Evolutionary conservation across 2,113 vertebrate genomes (phyloP), one percentile per base, ranked within the genome.

Genomic region (Syngnathus typhle): DNA sequence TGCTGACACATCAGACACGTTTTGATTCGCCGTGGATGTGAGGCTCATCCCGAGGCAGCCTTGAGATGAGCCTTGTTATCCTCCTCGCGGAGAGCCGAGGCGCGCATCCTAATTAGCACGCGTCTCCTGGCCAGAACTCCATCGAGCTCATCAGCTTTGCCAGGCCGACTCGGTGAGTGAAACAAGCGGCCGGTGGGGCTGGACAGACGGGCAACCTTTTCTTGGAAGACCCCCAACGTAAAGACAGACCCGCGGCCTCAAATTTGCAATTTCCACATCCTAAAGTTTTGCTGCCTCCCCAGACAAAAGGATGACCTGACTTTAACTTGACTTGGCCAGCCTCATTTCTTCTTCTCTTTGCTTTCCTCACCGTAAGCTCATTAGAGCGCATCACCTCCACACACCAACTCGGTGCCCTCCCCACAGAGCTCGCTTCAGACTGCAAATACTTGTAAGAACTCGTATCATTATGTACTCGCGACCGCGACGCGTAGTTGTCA

Each of bases 101-200:
- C 81, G 71, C 60, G 23, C 44, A 71, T 74, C 78, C 83, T 87
- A 87, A 89, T 89, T 89, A 89, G 78, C 83, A 81, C 73, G 65
- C 82, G 77, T 87, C 86, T 87, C 89, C 86, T 39, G 76, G 79
- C 79, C 77, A 68, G 81, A 73, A 73, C 67, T 76, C 79, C 81
- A 77, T 81, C 81, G 75, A 60, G 81, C 71, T 78, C 75, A 86
- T 88, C 82, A 84, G 75, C 61, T 76, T 65, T 70, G 36, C 36
- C 58, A 60, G 37, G 18, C 12, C 23, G 54, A 23, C 21, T 27
- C 13, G 10, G 23, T 41, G 5, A 43, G 21, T 44, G 39, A 41
- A 41, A 41, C 39, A 44, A 43, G 5, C 18, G 3, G 16, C 65
- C 69, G 70, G 70, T 44, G 32, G 37, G 65, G 59, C 77, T 61